phyloP scores from a whole-genome alignment of 2,888 invertebrate genomes.

The Athalia cordata region DNA sequence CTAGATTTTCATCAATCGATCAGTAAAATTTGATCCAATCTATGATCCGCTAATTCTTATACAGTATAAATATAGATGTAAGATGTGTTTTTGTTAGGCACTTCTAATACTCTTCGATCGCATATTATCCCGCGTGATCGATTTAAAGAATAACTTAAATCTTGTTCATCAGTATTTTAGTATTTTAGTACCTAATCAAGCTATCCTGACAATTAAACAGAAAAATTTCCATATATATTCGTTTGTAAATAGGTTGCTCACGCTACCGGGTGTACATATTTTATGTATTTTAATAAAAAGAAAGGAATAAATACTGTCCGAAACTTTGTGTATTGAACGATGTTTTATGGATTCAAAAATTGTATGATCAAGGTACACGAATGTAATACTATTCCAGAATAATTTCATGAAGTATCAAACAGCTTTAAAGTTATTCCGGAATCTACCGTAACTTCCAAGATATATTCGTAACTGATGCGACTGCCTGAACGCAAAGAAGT shows the following conservation, averaged over 20 bases:
- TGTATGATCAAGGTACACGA: no score
- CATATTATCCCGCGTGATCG: background rate
- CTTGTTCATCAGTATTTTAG: constrained; percentile 22
- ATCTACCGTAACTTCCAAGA: no score
- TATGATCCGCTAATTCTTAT: constrained; percentile 1
- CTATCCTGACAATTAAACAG: background rate
- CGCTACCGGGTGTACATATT: constrained; percentile 67
- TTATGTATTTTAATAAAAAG: constrained; percentile 66
- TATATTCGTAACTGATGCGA: no score
- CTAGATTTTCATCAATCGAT: constrained; percentile 9
- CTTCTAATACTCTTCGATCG: background rate
- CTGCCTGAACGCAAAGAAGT: no score
- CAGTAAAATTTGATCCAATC: constrained; percentile 5
- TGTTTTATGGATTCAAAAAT: background rate
- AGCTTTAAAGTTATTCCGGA: no score
- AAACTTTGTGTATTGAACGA: background rate
- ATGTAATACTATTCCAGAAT: no score
- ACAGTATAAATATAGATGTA: background rate
- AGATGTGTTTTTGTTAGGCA: constrained; percentile 17
- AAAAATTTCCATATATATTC: constrained; percentile 18
- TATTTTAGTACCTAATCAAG: constrained; percentile 11
- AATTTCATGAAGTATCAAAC: no score
- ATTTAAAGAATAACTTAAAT: constrained; percentile 20
- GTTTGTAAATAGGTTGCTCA: constrained; percentile 39
- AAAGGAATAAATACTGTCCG: constrained; percentile 36